Evolutionary conservation across 2,888 invertebrate genomes (phyloP), one percentile per base, ranked within the genome.

Genomic region (Trissolcus japonicus): DNA sequence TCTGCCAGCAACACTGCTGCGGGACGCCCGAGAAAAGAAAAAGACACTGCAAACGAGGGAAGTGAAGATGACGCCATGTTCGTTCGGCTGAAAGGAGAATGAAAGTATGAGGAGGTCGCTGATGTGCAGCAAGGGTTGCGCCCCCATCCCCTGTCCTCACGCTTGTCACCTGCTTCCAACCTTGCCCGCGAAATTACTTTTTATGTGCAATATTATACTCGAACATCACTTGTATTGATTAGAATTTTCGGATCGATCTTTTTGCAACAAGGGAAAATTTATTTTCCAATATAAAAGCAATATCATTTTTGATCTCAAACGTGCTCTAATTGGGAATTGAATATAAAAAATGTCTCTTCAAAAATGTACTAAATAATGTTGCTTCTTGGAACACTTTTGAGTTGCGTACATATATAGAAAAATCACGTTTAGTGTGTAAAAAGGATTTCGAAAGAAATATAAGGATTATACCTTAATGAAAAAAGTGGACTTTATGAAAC

Each of bases 111-210:
- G 72, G 66, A 59, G 55, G 76, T 19, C 55, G 76, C 17, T 61
- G 68, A 67, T 72, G 62, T 72, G 63, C 62, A 65, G 63, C 60
- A 61, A 77, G 68, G 73, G 74, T 74, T 67, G 78, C 60, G 59
- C 68, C 78, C n/a, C 71, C 71, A 80, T 76, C 76, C 68, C 73
- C 65, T 57, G 65, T 78, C 48, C 65, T 74, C 68, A 68, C 74
- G 66, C 60, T 78, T 78, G 80, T 80, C 80, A 80, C 80, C 80
- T 78, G 80, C 77, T 78, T 75, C 76, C 69, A 60, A 75, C 59
- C 69, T 54, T 76, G 68, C 69, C 78, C 75, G 73, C 75, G 71
- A 80, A 80, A 79, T 80, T 80, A 78, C 75, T 80, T 80, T 77
- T 75, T 75, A 73, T 71, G 69, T 78, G 60, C 60, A 75, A 77